Evolutionary conservation across 2,113 vertebrate species (phyloP).

Genomic region (Sinocyclocheilus anshuiensis): DNA sequence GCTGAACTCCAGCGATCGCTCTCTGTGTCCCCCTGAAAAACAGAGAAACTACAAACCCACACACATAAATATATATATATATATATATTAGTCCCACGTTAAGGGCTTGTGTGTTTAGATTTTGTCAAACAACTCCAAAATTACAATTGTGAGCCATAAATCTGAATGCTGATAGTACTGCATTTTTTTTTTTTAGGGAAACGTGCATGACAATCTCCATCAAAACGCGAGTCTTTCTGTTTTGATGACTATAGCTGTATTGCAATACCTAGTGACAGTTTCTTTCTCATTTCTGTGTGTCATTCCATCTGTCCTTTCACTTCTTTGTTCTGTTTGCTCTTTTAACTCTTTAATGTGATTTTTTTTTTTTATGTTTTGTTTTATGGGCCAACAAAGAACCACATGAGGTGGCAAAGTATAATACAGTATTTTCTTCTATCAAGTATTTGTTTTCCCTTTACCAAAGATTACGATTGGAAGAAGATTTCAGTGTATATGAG

Average conservation of each 20-base stretch:
- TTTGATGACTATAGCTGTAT: conserved; percentile 1
- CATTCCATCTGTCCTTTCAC: neutral
- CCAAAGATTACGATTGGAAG: neutral
- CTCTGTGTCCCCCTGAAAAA: conserved; percentile 5
- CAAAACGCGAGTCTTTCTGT: neutral
- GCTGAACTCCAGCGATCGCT: conserved; percentile 8
- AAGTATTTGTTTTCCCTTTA: conserved; percentile 22
- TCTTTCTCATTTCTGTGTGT: neutral
- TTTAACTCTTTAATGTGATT: conserved; percentile 14
- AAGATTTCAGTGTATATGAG: conserved; percentile 2
- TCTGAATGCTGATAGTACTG: conserved; percentile 39
- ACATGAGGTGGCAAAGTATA: neutral
- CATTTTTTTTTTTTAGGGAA: neutral
- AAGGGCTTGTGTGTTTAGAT: conserved; percentile 2
- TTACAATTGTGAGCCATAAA: conserved; percentile 11
- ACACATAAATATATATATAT: neutral
- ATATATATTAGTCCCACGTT: neutral
- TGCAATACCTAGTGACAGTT: neutral
- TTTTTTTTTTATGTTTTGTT: neutral
- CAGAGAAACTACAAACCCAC: neutral
- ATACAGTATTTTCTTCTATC: conserved; percentile 18
- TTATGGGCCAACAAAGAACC: conserved; percentile 25
- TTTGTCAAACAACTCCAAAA: neutral
- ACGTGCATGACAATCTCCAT: conserved; percentile 7
- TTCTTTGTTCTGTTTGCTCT: neutral